Evolutionary conservation across 2,113 vertebrate species (phyloP), one percentile per base, ranked within the genome.

Genomic region (Lucifuga dentata): DNA sequence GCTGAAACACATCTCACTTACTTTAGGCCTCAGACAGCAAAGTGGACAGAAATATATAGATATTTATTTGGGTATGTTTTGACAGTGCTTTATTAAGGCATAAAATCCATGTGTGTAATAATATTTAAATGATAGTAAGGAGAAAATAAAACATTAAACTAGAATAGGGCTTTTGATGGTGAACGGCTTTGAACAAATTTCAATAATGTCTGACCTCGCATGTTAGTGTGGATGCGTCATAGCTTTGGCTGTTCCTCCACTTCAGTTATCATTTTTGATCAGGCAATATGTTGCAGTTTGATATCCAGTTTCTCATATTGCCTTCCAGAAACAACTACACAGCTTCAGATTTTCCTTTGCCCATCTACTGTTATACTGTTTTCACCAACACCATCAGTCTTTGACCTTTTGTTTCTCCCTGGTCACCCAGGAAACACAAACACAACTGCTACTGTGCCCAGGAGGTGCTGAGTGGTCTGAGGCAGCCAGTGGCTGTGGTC

Each of bases 401-500:
- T 62, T 86, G 59, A 87, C 78, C 78, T 84, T 83, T 83, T 84
- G 68, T 88, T 53, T 81, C 78, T 61, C 74, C 74, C 41, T 36
- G 58, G 81, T 90, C 85, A 75, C 93, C 90, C 93, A 99, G 97
- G 93, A 98, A 98, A 89, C 96, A 97, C 93, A 99, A 98, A 90
- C 96, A 98, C 94, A 98, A 95, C 91, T 99, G 97, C 94, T 98
- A 96, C 94, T 99, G 98, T 73, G 89, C 94, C 79, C 95, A 97
- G 86, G 97, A 98, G 89, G 92, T 98, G 81, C 92, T 97, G 84
- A 95, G 94, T 66, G 96, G 96, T 66, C 90, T 99, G 29, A 92
- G 94, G 62, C 97, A 97, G 91, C 96, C 97, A 8, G 92, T 97
- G 39, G 93, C 94, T 19, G 94, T 95, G 62, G 89, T 97, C 24